Evolutionary conservation across 2,888 invertebrate genomes (phyloP).

Genomic region (Argyra leucocephala): DNA sequence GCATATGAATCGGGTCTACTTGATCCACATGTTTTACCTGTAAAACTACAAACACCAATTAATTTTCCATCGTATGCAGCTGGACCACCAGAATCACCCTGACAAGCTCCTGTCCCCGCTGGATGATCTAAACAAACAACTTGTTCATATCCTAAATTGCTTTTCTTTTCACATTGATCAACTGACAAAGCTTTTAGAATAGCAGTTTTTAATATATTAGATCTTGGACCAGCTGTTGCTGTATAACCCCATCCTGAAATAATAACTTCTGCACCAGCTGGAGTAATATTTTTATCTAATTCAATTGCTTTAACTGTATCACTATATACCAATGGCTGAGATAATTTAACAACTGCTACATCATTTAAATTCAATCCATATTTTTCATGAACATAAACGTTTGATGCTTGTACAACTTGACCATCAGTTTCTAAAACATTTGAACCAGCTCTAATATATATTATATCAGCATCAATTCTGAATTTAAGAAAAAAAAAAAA

Average conservation of each 20-base stretch:
- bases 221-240: slow-evolving; percentile 5
- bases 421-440: slow-evolving; percentile 33
- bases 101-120: slow-evolving; percentile 32
- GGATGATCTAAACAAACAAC: slow-evolving; percentile 32
- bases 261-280: slow-evolving; percentile 11
- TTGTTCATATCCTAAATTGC: slow-evolving; percentile 25
- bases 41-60: slow-evolving; percentile 36
- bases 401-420: slow-evolving; percentile 27
- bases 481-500: no score
- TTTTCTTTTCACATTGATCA: slow-evolving; percentile 26
- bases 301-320: slow-evolving; percentile 23
- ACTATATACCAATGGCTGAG: slow-evolving; percentile 22
- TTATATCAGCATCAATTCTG: slow-evolving; percentile 22
- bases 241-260: slow-evolving; percentile 19
- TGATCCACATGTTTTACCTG: slow-evolving; percentile 32
- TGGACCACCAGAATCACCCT: slow-evolving; percentile 40
- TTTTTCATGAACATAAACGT: slow-evolving; percentile 30
- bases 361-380: slow-evolving; percentile 30
- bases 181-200: slow-evolving; percentile 26
- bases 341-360: slow-evolving; percentile 34
- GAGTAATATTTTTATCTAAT: slow-evolving; percentile 12
- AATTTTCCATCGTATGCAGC: slow-evolving; percentile 30
- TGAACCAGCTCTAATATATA: slow-evolving; percentile 35
- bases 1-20: slow-evolving; percentile 36
- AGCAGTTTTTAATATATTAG: slow-evolving; percentile 13